Percentiles rank a stretch among this genome's conserved stretches.
Evolutionary conservation across 1,140 invertebrate genomes (phyloP).

Genomic region (Chymomyza costata): DNA sequence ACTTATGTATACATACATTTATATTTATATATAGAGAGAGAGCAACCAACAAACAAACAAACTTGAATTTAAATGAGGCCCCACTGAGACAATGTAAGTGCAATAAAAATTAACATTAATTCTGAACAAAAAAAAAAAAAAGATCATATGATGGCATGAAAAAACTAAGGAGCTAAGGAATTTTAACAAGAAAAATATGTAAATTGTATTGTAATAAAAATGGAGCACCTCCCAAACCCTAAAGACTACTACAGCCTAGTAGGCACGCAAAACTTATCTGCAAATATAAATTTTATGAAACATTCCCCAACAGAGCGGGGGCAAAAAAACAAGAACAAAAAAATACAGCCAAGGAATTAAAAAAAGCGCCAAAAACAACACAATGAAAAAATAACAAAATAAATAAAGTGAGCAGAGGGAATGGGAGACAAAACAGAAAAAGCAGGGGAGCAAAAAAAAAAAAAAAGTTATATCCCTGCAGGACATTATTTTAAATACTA

Average conservation of each 20-base stretch:
- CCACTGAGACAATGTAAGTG: constrained; percentile 39
- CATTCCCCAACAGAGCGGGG: constrained; percentile 58
- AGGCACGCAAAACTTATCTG: constrained; percentile 37
- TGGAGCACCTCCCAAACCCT: constrained; percentile 37
- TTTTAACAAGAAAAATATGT: constrained; percentile 72
- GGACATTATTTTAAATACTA: constrained; percentile 75
- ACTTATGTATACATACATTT: constrained; percentile 16
- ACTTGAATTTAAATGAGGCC: constrained; percentile 53
- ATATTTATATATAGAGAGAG: too few relatives aligned
- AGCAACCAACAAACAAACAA: constrained; percentile 49
- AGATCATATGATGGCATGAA: constrained; percentile 61
- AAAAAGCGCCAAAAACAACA: constrained; percentile 41
- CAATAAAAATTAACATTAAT: constrained; percentile 73
- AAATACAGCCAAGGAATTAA: constrained; percentile 59
- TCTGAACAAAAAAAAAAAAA: constrained; percentile 32
- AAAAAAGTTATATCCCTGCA: constrained; percentile 73
- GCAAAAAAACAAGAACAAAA: too few relatives aligned
- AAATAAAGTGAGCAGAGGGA: constrained; percentile 46
- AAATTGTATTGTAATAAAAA: constrained; percentile 74
- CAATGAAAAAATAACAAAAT: constrained; percentile 34
- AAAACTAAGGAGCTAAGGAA: constrained; percentile 32
- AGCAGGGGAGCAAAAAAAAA: constrained; percentile 16
- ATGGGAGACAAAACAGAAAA: constrained; percentile 24
- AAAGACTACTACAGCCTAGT: not conserved
- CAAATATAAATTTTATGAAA: constrained; percentile 73